Percentiles rank a stretch among this genome's conserved stretches.
These are phyloP conservation scores for Cephus nigrinus DNA, from an alignment of 2,888 invertebrate species.

Conservation along the genomic window DNA sequence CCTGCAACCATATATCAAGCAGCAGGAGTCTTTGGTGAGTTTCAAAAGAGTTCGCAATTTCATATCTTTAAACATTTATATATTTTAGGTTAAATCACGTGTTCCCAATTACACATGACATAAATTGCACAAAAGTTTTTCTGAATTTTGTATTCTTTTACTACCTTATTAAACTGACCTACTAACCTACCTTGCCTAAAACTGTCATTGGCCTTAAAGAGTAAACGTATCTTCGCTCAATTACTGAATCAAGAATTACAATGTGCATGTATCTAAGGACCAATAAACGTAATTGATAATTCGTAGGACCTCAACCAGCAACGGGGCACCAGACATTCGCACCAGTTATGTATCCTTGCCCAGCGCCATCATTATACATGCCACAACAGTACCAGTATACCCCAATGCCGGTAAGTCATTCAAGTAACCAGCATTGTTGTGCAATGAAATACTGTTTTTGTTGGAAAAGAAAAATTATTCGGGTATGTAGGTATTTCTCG, in stretches of 20 bases:
- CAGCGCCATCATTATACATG: slow-evolving; percentile 64
- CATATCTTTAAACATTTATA: not conserved
- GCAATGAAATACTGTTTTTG: not conserved
- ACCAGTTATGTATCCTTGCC: slow-evolving; percentile 64
- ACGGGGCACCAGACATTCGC: slow-evolving; percentile 62
- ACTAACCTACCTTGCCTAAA: not conserved
- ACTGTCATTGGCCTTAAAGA: not conserved
- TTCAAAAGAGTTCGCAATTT: not conserved
- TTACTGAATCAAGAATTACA: not conserved
- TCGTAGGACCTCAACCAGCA: slow-evolving; percentile 60
- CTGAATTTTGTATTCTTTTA: not conserved
- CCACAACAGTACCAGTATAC: slow-evolving; percentile 65
- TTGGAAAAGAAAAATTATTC: not conserved
- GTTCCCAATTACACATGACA: not conserved
- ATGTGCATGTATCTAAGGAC: not conserved
- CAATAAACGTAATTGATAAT: not conserved
- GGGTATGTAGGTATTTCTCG: not conserved
- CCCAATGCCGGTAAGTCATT: slow-evolving; percentile 62
- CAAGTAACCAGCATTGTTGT: not conserved
- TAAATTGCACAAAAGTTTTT: not conserved
- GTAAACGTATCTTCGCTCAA: not conserved
- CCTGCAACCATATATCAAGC: slow-evolving; percentile 61
- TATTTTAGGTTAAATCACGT: not conserved
- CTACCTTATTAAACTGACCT: not conserved
- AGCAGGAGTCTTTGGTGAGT: slow-evolving; percentile 61